Evolutionary conservation across 2,113 vertebrate genomes (phyloP).

Genomic region (Scalopus aquaticus): DNA sequence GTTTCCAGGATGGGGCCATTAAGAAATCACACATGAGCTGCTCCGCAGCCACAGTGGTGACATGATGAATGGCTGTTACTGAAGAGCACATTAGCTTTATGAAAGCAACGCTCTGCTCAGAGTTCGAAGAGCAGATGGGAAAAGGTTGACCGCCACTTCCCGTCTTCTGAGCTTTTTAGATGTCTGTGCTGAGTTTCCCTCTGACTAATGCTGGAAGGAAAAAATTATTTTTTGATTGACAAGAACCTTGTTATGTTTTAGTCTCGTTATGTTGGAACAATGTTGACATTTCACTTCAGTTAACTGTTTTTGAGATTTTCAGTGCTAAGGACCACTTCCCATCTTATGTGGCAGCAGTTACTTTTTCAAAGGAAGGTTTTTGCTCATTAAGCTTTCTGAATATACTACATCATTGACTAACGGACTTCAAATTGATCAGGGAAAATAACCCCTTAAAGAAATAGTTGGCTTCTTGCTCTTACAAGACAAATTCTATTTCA

Average conservation of each 20-base stretch:
- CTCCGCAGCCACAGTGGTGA: neutral
- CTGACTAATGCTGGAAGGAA: neutral
- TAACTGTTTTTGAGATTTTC: neutral
- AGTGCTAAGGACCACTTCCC: neutral
- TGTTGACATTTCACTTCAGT: neutral
- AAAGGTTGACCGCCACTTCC: neutral
- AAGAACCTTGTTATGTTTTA: neutral
- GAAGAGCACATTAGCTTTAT: neutral
- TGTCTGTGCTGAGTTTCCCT: neutral
- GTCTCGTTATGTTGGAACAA: neutral
- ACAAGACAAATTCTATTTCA: neutral
- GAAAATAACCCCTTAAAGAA: neutral
- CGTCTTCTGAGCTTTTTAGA: neutral
- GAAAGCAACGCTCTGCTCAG: conserved; percentile 26
- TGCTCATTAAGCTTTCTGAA: neutral
- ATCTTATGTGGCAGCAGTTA: neutral
- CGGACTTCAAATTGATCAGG: neutral
- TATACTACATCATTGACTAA: neutral
- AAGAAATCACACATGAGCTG: conserved; percentile 27
- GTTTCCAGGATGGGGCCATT: neutral
- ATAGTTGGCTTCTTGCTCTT: neutral
- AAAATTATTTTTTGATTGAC: neutral
- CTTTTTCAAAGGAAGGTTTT: neutral
- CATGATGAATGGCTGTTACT: neutral
- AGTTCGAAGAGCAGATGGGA: neutral